Evolutionary conservation across 2,113 vertebrate species (phyloP).

Genomic region (Ancistrus triradiatus): DNA sequence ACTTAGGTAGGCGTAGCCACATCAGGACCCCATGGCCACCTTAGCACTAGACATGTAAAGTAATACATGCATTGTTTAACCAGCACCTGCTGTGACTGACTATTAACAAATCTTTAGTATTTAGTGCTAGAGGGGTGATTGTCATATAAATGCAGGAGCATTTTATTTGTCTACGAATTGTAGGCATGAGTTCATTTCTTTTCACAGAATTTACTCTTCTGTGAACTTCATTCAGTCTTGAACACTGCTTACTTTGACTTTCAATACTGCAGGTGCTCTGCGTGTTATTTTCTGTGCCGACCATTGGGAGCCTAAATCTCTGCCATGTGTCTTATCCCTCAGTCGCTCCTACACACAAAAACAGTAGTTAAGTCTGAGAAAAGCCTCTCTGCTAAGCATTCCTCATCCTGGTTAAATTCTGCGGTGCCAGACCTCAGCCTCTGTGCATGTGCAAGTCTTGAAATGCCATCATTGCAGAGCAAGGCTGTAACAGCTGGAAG

Average conservation of each 20-base stretch:
- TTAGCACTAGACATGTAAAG: constrained; percentile 9
- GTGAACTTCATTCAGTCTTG: no score
- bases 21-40: neutral
- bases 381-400: constrained; percentile 17
- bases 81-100: neutral
- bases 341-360: neutral
- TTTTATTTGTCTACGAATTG: no score
- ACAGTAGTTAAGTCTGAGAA: constrained; percentile 29
- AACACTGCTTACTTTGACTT: neutral
- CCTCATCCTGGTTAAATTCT: constrained; percentile 35
- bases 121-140: no score
- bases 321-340: constrained; percentile 10
- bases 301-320: constrained; percentile 8
- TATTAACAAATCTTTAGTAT: no score
- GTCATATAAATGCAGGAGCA: no score
- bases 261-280: constrained; percentile 14
- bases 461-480: constrained; percentile 57
- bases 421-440: constrained; percentile 38
- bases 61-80: constrained; percentile 24
- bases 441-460: constrained; percentile 53
- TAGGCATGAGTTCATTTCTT: no score
- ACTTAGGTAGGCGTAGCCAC: constrained; percentile 17
- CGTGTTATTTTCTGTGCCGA: neutral
- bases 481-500: constrained; percentile 39
- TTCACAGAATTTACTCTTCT: no score